Percentiles rank a stretch among this genome's conserved stretches.
These are phyloP conservation scores for Bombus waltoni DNA, from an alignment of 1,140 invertebrate genomes.

Conservation along the genomic window DNA sequence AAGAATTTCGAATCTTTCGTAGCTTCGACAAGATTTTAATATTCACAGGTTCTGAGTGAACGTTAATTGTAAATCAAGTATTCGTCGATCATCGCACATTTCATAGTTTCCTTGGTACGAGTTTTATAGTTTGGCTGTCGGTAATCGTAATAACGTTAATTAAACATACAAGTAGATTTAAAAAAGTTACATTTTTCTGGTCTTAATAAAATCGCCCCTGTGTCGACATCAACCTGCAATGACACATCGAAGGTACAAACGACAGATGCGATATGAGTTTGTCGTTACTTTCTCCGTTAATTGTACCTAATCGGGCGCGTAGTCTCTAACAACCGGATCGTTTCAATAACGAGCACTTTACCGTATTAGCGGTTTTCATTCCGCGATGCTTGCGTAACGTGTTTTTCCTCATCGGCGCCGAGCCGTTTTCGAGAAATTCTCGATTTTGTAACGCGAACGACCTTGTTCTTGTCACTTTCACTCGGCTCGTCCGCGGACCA, in stretches of 20 bases:
- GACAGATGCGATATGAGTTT: background rate
- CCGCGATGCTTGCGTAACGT: constrained; percentile 44
- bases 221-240: no score
- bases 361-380: constrained; percentile 31
- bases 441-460: constrained; percentile 73
- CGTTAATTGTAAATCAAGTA: background rate
- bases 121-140: no score
- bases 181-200: no score
- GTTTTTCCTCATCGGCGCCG: constrained; percentile 20
- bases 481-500: constrained; percentile 67
- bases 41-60: background rate
- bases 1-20: background rate
- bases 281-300: constrained; percentile 8
- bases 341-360: background rate
- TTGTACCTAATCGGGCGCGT: background rate
- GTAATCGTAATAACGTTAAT: no score
- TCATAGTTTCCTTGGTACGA: no score
- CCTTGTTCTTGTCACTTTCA: constrained; percentile 80
- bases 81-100: no score
- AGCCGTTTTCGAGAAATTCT: constrained; percentile 70
- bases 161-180: no score
- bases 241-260: background rate
- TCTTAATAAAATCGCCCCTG: no score
- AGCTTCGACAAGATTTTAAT: background rate
- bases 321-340: background rate